Evolutionary conservation across 2,797 vertebrate species (phyloP).

Genomic region (Gorsachius magnificus): DNA sequence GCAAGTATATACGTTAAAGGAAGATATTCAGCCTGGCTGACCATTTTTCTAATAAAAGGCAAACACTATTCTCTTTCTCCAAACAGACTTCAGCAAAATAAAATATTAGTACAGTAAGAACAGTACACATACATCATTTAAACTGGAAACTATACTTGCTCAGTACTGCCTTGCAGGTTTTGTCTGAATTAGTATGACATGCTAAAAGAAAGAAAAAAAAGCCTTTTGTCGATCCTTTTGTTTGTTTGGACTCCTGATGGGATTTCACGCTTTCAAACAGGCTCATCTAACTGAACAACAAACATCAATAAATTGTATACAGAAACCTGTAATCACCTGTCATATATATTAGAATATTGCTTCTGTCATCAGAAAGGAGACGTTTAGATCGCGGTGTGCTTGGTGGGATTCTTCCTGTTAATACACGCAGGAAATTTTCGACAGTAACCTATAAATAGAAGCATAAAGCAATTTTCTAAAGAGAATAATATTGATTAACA

Average conservation of each 20-base stretch:
- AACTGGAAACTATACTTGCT: not conserved
- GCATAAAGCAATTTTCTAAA: not conserved
- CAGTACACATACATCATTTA: not conserved
- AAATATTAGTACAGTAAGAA: not conserved
- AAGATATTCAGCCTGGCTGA: not conserved
- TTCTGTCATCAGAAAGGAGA: constrained; percentile 95
- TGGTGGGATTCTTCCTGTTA: constrained; percentile 92
- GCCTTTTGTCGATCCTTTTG: not conserved
- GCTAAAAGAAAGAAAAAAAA: not conserved
- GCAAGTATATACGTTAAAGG: not conserved
- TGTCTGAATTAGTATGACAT: not conserved
- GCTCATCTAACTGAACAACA: not conserved
- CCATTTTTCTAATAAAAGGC: not conserved
- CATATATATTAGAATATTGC: constrained; percentile 98
- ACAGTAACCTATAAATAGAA: constrained; percentile 88
- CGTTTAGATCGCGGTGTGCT: constrained; percentile 95
- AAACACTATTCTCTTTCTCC: not conserved
- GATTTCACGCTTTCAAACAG: not conserved
- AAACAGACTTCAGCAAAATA: not conserved
- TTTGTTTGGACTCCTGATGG: not conserved
- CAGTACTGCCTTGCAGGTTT: not conserved
- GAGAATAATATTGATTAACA: not conserved
- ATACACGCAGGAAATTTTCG: constrained; percentile 94
- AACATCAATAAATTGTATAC: not conserved
- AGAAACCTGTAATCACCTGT: constrained; percentile 82